Percentiles rank a stretch among this genome's conserved stretches.
These are phyloP conservation scores for Dicrostonyx torquatus DNA, from an alignment of 2,797 vertebrate genomes.

Conservation along the genomic window DNA sequence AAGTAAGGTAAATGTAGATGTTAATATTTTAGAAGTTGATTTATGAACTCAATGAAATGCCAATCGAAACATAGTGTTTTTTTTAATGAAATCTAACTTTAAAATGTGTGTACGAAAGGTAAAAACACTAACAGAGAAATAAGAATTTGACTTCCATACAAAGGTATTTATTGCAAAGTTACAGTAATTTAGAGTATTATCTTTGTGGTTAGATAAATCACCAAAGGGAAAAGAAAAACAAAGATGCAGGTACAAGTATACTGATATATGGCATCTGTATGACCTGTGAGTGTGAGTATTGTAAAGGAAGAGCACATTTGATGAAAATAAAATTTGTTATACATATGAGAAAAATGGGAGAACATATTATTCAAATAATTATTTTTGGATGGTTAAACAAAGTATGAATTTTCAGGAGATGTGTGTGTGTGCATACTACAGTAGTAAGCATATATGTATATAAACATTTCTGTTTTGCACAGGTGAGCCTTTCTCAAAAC, in stretches of 20 bases:
- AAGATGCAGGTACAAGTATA: not conserved
- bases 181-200: not conserved
- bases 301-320: not conserved
- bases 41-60: not conserved
- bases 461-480: not conserved
- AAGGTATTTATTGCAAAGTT: not conserved
- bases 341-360: not conserved
- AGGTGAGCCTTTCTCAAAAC: not conserved
- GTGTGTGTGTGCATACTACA: not conserved
- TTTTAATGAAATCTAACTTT: not conserved
- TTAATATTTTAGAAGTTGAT: not conserved
- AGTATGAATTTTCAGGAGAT: not conserved
- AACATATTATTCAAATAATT: not conserved
- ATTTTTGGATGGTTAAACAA: not conserved
- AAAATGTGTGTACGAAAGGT: not conserved
- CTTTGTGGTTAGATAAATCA: not conserved
- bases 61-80: not conserved
- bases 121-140: not conserved
- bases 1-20: not conserved
- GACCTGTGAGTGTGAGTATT: not conserved
- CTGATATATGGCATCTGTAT: too few species aligned
- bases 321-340: not conserved
- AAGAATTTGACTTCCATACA: not conserved
- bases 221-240: not conserved
- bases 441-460: not conserved